Evolutionary conservation across 2,797 vertebrate species (phyloP).

Genomic region (Pitangus sulphuratus): DNA sequence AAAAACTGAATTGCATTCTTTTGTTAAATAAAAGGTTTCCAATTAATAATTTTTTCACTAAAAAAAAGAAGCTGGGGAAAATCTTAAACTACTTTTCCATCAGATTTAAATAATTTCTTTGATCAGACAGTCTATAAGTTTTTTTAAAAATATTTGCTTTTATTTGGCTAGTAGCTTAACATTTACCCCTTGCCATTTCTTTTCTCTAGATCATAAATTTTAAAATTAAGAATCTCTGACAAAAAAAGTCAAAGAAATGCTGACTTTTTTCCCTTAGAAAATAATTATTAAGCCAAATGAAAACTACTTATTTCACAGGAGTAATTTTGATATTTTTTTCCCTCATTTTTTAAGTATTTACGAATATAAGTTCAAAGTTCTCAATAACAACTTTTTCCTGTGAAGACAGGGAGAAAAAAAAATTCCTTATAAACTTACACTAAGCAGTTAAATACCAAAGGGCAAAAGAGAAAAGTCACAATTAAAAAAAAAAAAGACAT

Average conservation of each 20-base stretch:
- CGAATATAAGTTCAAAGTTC: not conserved
- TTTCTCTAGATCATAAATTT: not conserved
- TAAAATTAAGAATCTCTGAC: not conserved
- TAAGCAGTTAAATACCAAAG: not conserved
- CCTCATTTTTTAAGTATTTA: not conserved
- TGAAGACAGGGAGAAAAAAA: not conserved
- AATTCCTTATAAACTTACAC: not conserved
- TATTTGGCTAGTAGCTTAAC: not conserved
- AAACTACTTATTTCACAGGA: not conserved
- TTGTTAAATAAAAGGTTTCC: not conserved
- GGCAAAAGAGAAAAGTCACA: not conserved
- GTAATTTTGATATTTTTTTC: not conserved
- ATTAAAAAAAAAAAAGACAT: not conserved
- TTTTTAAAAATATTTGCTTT: not conserved
- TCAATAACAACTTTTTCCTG: not conserved
- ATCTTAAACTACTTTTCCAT: not conserved
- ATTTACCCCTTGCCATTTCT: not conserved
- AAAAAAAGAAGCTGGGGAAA: rapidly evolving
- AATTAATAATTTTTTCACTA: not conserved
- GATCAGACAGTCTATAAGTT: rapidly evolving
- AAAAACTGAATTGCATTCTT: not conserved
- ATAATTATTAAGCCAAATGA: not conserved
- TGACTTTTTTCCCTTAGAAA: not conserved
- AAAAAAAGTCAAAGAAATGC: not conserved
- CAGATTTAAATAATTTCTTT: not conserved